Base-by-base conservation (phyloP, 2,888 invertebrate species). In the Drosophila suboccidentalis region DNA sequence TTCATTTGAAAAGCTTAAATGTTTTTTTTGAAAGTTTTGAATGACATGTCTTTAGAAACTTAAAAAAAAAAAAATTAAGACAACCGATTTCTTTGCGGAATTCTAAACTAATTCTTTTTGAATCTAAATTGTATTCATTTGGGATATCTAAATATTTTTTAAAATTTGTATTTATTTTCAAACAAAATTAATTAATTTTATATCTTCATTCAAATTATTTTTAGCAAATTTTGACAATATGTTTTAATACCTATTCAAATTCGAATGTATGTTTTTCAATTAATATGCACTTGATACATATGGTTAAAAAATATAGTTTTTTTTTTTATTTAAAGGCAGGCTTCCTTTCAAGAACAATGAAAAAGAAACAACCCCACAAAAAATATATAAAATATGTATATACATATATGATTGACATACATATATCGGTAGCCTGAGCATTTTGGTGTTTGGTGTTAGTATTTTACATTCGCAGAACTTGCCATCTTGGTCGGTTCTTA, bases 331-430 rank as follows among this genome's bases (percentile, higher is more conserved):
- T 43, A 29, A 38, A 44, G 51, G 46, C 47, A 53, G 43, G 57
- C 47, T 66, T 3, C 53, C 50, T 36, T 60, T 22, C 13, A 51
- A 54, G 51, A 75, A 55, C 44, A 44, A 62, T 32, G 22, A 46
- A 51, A 41, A 38, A 26, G 51, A 46, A 38, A 54, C 8, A 47
- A 39, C 11, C 15, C 32, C 17, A 47, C 39, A 49, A 62, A 47
- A 63, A 46, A 75, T 53, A 62, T 58, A 64, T 51, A 70, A 34
- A 39, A 41, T 68, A 47, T 57, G 44, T 32, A 26, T 51, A 19
- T 36, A 38, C 26, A 41, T 11, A 49, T 13, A 22, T 22, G 34
- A 19, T 19, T 34, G 19, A 34, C 34, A 13, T 49, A 17, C 34
- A 13, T 49, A 17, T 49, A 34, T 49, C 49, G 32, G 17, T 32